Evolutionary conservation across 2,888 invertebrate species (phyloP).

Genomic region (Microctonus aethiopoides): DNA sequence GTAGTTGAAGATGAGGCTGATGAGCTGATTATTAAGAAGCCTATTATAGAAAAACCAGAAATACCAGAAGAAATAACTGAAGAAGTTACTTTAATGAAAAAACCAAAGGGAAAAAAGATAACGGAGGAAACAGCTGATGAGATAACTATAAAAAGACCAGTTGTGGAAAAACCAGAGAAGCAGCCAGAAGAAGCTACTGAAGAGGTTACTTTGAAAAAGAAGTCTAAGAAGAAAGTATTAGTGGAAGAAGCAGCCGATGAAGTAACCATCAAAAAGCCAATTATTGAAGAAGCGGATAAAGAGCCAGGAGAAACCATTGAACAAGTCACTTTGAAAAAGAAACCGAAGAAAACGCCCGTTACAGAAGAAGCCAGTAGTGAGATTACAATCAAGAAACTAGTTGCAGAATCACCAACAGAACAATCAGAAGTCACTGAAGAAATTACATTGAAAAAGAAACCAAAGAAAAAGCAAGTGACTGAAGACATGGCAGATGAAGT

Average conservation of each 20-base stretch:
- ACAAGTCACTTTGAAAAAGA: constrained; percentile 42
- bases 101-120: constrained; percentile 57
- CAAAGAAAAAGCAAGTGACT: constrained; percentile 48
- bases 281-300: constrained; percentile 48
- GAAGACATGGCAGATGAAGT: constrained; percentile 53
- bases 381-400: constrained; percentile 54
- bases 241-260: constrained; percentile 49
- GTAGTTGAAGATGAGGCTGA: constrained; percentile 53
- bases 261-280: constrained; percentile 43
- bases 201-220: constrained; percentile 42
- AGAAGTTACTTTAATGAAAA: constrained; percentile 53
- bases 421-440: constrained; percentile 66
- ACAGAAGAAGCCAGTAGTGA: constrained; percentile 38
- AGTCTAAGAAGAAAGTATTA: constrained; percentile 52
- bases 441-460: constrained; percentile 67
- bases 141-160: constrained; percentile 44
- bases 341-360: constrained; percentile 49
- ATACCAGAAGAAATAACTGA: constrained; percentile 46
- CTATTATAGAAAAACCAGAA: constrained; percentile 45
- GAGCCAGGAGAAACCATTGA: constrained; percentile 57
- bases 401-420: constrained; percentile 45
- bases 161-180: constrained; percentile 45
- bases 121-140: constrained; percentile 52
- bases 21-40: constrained; percentile 55
- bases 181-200: constrained; percentile 39